Evolutionary conservation across 1,140 invertebrate species (phyloP).

Genomic region (Aphelinus certus): DNA sequence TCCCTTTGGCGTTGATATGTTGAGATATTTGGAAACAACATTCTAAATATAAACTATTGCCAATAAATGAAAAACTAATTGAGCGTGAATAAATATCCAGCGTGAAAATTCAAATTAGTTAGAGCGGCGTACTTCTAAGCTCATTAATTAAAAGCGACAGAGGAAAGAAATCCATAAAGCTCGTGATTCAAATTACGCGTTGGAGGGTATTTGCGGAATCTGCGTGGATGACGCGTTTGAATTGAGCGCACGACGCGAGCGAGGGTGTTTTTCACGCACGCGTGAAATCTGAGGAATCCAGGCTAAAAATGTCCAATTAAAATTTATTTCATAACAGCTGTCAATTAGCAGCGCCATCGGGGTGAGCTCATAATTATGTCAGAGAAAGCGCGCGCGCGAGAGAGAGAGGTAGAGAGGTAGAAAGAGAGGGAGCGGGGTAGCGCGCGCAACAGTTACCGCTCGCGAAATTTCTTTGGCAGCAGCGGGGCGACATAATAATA

Average conservation of each 20-base stretch:
- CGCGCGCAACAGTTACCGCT: not conserved
- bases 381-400: too few species aligned
- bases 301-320: not conserved
- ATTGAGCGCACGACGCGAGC: not conserved
- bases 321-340: slow-evolving; percentile 6
- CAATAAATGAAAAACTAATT: too few species aligned
- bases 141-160: not conserved
- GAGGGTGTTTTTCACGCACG: not conserved
- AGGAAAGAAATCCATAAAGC: not conserved
- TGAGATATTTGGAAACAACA: too few species aligned
- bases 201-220: too few species aligned
- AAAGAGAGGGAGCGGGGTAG: not conserved
- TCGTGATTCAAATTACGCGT: too few species aligned
- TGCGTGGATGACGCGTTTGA: too few species aligned
- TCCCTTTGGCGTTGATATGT: too few species aligned
- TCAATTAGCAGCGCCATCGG: not conserved
- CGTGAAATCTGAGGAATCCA: not conserved
- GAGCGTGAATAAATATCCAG: too few species aligned
- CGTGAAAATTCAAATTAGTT: too few species aligned
- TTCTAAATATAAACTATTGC: too few species aligned
- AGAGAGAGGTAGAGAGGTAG: too few species aligned
- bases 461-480: not conserved
- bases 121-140: not conserved
- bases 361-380: not conserved
- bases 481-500: not conserved